Percentiles rank a stretch among this genome's conserved stretches.
Evolutionary conservation across 2,797 vertebrate species (phyloP).

Genomic region (Galago senegalensis): DNA sequence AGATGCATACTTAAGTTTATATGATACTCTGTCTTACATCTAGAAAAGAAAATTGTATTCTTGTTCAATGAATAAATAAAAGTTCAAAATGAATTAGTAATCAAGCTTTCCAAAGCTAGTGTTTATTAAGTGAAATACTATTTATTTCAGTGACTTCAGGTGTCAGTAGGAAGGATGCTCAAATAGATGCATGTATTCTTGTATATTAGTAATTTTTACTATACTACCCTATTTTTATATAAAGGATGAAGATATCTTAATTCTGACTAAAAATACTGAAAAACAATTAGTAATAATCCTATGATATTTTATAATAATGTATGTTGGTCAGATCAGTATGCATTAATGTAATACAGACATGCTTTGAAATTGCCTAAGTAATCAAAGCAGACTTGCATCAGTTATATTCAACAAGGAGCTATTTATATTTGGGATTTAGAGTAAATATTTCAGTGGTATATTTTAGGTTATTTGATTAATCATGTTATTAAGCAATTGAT

Average conservation of each 20-base stretch:
- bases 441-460: slow-evolving; percentile 46
- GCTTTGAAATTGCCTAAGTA: slow-evolving; percentile 51
- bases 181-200: neutral
- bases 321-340: neutral
- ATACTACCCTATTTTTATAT: neutral
- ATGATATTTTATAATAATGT: slow-evolving; percentile 17
- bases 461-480: slow-evolving; percentile 53
- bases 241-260: neutral
- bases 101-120: neutral
- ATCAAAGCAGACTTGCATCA: slow-evolving; percentile 12
- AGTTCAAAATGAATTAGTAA: slow-evolving; percentile 40
- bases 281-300: slow-evolving; percentile 47
- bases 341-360: neutral
- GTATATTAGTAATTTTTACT: slow-evolving; percentile 41
- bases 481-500: neutral
- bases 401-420: slow-evolving; percentile 19
- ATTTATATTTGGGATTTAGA: slow-evolving; percentile 52
- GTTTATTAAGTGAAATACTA: slow-evolving; percentile 53
- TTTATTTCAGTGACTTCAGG: slow-evolving; percentile 48
- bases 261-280: slow-evolving; percentile 55
- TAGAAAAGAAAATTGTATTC: slow-evolving; percentile 42
- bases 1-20: neutral
- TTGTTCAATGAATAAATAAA: slow-evolving; percentile 50
- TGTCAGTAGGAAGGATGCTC: slow-evolving; percentile 28
- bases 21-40: neutral